A percentile compares a stretch with the other conserved stretches of the same genome.
These are phyloP conservation scores for Caretta caretta DNA, from an alignment of 2,113 vertebrate genomes.

Conservation along the genomic window DNA sequence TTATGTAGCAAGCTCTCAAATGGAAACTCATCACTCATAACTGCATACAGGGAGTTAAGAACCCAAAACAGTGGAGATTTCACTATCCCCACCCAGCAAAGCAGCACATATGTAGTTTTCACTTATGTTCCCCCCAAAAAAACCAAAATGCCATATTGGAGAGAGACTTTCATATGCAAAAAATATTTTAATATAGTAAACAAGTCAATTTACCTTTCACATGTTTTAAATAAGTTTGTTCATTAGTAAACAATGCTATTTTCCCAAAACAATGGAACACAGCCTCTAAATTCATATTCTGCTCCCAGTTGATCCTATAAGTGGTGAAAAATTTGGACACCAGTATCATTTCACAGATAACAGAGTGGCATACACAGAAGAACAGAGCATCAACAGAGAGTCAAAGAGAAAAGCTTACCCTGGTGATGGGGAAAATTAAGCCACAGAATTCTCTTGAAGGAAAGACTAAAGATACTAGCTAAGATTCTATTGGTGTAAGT, in stretches of 20 bases:
- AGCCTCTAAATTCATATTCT: slow-evolving; percentile 30
- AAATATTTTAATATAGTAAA: slow-evolving; percentile 77
- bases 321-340: slow-evolving; percentile 26
- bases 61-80: slow-evolving; percentile 7
- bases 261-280: slow-evolving; percentile 45
- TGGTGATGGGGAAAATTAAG: slow-evolving; percentile 40
- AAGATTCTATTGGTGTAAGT: background rate
- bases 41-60: background rate
- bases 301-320: slow-evolving; percentile 55
- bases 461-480: background rate
- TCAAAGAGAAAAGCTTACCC: slow-evolving; percentile 46
- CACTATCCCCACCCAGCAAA: slow-evolving; percentile 13
- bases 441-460: slow-evolving; percentile 49
- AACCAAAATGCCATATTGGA: slow-evolving; percentile 43
- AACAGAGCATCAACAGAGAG: slow-evolving; percentile 31
- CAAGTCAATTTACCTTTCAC: slow-evolving; percentile 63
- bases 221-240: slow-evolving; percentile 68
- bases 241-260: slow-evolving; percentile 51
- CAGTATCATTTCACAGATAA: slow-evolving; percentile 40
- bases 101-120: background rate
- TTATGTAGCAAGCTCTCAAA: background rate
- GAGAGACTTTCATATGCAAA: slow-evolving; percentile 65
- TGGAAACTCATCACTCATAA: background rate
- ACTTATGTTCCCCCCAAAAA: background rate
- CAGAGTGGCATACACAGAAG: slow-evolving; percentile 8